These are phyloP conservation scores for Taenioides sp. DNA, from an alignment of 2,797 vertebrate genomes.

Conservation along the genomic window DNA sequence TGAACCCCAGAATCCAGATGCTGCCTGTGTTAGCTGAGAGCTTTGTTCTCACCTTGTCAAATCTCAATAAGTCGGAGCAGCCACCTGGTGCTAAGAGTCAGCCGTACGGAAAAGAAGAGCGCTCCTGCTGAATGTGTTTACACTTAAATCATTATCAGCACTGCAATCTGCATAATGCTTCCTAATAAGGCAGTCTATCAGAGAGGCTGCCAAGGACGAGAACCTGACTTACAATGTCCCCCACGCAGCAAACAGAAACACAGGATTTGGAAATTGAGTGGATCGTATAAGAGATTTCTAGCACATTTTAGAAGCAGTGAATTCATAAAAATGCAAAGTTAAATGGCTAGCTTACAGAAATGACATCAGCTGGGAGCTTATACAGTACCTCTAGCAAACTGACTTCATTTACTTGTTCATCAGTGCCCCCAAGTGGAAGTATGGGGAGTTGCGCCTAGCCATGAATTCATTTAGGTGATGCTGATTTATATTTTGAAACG, in stretches of 20 bases:
- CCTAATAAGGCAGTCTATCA: constrained; percentile 70
- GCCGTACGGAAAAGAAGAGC: constrained; percentile 57
- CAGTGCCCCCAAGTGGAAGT: constrained; percentile 76
- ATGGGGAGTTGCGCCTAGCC: constrained; percentile 40
- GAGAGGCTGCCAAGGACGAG: constrained; percentile 61
- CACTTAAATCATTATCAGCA: constrained; percentile 68
- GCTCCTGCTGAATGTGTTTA: constrained; percentile 67
- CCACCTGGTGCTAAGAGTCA: constrained; percentile 67
- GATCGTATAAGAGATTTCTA: not conserved
- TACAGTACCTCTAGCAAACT: constrained; percentile 33
- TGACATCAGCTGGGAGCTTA: constrained; percentile 48
- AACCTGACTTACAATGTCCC: constrained; percentile 47
- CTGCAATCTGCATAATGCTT: constrained; percentile 71
- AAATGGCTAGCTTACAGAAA: constrained; percentile 41
- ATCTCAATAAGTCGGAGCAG: constrained; percentile 57
- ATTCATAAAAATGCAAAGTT: constrained; percentile 15
- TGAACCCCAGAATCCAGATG: constrained; percentile 50
- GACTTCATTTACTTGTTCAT: constrained; percentile 66
- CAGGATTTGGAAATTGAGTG: constrained; percentile 8
- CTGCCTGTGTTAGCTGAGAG: constrained; percentile 45
- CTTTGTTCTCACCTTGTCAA: constrained; percentile 57
- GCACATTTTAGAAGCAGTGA: constrained; percentile 7
- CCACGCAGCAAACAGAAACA: constrained; percentile 32
- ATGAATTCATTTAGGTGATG: constrained; percentile 9
- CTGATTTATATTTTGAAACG: constrained; percentile 9